Evolutionary conservation across 2,797 vertebrate species (phyloP), one percentile per base, ranked within the genome.

Genomic region (Ficedula albicollis): DNA sequence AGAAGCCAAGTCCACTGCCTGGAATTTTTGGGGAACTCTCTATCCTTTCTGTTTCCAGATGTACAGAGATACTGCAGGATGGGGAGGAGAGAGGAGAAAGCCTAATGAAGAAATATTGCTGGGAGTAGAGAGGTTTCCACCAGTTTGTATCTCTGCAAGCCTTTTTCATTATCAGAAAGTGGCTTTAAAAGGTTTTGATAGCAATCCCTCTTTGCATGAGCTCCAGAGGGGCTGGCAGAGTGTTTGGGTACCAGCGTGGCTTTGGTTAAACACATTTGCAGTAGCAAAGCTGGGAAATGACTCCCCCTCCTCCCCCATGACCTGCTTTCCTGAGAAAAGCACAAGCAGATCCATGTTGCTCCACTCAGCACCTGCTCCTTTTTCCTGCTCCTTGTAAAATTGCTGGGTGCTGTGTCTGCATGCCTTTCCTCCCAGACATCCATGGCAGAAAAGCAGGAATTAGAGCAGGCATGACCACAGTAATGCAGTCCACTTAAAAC

Each of bases 301-400:
- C 73, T 88, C 43, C 80, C 85, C 77, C 87, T 82, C 92, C 78
- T 91, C 79, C 84, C 73, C 79, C 46, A 22, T 97, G 95, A 96
- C 94, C 96, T 96, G 87, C 87, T 96, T 96, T 96, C 92, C 81
- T 11, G 43, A 89, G 79, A 77, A 95, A 93, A 87, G 93, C 81
- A 32, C 78, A 48, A 82, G 89, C 84, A 52, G 55, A 87, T 54
- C 80, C 1, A 0, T 41, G 85, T 66, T 2, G 19, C 51, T 87
- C 58, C 0, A 2, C 74, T 84, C 77, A 14, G 90, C 83, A 90
- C 92, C 90, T 93, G 80, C 86, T 92, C 78, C 82, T 92, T 77
- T 30, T 60, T 58, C 94, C 81, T 66, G 36, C 62, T 69, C 74
- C 67, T 74, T 82, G 67, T n/a, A 38, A 36, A 74, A 59, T 8